Base-by-base conservation (phyloP, 2,113 vertebrate species). In the Siniperca knerii region DNA sequence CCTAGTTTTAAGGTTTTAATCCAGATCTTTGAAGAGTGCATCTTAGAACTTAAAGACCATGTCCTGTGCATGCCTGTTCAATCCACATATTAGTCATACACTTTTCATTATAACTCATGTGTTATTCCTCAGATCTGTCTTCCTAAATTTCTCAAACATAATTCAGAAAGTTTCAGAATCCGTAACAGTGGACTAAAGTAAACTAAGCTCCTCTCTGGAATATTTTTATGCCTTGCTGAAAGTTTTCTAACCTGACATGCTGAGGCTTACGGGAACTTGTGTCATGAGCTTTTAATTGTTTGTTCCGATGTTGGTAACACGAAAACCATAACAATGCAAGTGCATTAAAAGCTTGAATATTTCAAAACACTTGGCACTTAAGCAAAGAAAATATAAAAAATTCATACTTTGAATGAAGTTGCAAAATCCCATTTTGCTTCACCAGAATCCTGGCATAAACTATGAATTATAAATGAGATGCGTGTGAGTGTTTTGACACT, bases 321-420 rank as follows among this genome's bases (percentile, higher is more conserved):
- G 71, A 77, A 86, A 85, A 58, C 37, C 71, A 60, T 42, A 84
- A 83, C 77, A 89, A 90, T 87, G 57, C 62, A 85, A 92, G 74
- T 88, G 79, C 92, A 89, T 87, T 89, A 84, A 76, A 85, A 83
- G 40, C 64, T n/a, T 94, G 61, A 92, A 94, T 94, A 93, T 92
- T 93, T 94, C 50, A 93, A 61, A 84, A 77, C 86, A 77, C 64
- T 61, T 88, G 80, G 84, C 91, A 87, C 88, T 91, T 80, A 91
- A 77, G 84, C 78, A 89, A 82, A 80, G 80, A 77, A 93, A 89
- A 82, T 87, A 92, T 93, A 68, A 92, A 93, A 91, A 13, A 85
- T 87, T 93, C 66, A 94, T 95, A 72, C 60, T 61, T 84, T 50
- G 55, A 42, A 81, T 74, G 76, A 89, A 90, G 79, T 87, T 85